phyloP scores from a whole-genome alignment of 2,797 vertebrate species.

The Morelia viridis region DNA sequence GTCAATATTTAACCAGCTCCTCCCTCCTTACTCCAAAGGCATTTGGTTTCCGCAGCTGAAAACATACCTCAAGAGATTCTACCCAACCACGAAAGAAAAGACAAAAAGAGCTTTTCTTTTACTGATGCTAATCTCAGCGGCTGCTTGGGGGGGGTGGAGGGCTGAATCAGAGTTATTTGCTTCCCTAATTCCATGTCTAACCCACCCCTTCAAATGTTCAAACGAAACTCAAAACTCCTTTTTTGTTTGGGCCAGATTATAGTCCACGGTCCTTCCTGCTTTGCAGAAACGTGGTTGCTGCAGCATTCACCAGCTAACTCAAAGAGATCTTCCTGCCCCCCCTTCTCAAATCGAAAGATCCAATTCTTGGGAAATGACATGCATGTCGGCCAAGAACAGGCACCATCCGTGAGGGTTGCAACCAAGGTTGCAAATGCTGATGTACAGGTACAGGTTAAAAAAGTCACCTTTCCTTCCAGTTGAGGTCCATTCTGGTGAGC shows the following conservation, averaged over 20 bases:
- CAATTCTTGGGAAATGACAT: no score
- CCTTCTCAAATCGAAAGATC: no score
- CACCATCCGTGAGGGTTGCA: no score
- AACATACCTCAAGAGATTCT: slow-evolving; percentile 14
- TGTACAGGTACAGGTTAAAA: no score
- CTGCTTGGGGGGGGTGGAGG: neutral
- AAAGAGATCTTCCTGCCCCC: neutral
- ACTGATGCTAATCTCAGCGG: neutral
- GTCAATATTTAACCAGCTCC: slow-evolving; percentile 35
- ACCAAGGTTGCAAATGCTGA: no score
- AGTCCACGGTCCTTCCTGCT: neutral
- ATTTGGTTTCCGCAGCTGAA: neutral
- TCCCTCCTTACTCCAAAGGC: neutral
- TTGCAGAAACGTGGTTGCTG: neutral
- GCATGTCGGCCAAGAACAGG: no score
- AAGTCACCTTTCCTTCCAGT: no score
- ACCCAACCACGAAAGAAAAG: slow-evolving; percentile 1
- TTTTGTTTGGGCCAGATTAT: neutral
- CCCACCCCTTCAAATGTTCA: neutral
- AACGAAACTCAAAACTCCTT: neutral
- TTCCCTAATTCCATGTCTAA: neutral
- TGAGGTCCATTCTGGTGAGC: no score
- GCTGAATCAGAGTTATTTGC: neutral
- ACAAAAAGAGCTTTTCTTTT: slow-evolving; percentile 32
- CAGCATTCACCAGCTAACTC: neutral